Base-by-base conservation (phyloP, 2,888 invertebrate species). In the Erynnis tages region DNA sequence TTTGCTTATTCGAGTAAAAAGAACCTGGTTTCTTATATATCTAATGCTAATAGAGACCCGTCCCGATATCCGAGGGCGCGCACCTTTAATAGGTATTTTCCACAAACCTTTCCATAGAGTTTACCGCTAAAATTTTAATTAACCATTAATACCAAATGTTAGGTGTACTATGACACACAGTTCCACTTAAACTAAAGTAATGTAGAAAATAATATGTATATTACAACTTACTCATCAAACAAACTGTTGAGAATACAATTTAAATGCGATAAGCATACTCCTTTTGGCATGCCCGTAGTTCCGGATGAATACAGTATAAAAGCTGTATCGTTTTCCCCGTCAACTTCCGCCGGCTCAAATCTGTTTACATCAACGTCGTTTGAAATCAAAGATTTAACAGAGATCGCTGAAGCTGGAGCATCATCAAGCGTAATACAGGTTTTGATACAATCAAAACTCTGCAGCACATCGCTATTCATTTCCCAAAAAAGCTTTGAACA, bases 241-340 rank as follows among this genome's bases (percentile, higher is more conserved):
- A 76, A 58, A 65, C 77, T 79, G 52, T 74, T 76, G 19, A 85
- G 61, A 40, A 90, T 76, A 54, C 89, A 80, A 70, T 93, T 93
- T 48, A 82, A 74, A 69, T 93, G 92, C 2, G 92, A 91, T 34
- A 93, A 71, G 76, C 91, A 84, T 1, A 93, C 93, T 23, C 92
- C 93, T 76, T 94, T 94, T 0, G 93, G 92, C 63, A 93, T 73
- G 0, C 94, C 94, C 10, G 92, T 91, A 0, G 94, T 94, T 37
- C 94, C 94, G 50, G 94, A 93, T 25, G 94, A 94, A 73, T 91
- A 93, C 54, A 93, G 84, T 65, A 93, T 81, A 14, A 75, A 62
- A 0, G 77, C 79, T 1, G 66, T 65, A 58, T 82, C 82, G 17
- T 56, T 67, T 48, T 78, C 74, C 52, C 81, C 82, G 47, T 70